phyloP scores from a whole-genome alignment of 2,797 vertebrate genomes.

The Falco novaeseelandiae region DNA sequence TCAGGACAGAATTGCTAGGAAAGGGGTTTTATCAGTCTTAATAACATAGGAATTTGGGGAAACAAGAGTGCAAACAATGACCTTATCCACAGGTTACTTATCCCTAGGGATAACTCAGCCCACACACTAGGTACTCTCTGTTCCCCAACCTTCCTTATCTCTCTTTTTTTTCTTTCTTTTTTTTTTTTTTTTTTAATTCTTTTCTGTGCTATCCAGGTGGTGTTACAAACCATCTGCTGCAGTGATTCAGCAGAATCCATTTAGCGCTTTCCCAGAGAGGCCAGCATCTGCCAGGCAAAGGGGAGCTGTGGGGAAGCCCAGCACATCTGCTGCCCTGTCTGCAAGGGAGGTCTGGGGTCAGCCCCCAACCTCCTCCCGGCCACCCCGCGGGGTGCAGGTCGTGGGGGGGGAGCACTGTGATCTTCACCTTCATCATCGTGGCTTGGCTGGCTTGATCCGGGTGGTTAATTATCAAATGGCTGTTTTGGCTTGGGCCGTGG shows the following conservation, averaged over 20 bases:
- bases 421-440: neutral
- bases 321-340: conserved; percentile 43
- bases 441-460: neutral
- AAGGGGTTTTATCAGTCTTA: neutral
- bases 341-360: conserved; percentile 7
- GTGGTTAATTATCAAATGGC: conserved; percentile 53
- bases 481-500: neutral
- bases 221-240: conserved; percentile 63
- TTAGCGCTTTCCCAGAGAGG: conserved; percentile 65
- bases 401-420: neutral
- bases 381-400: fast-evolving
- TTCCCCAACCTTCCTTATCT: conserved; percentile 54
- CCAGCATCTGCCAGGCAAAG: conserved; percentile 64
- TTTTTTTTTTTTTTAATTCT: neutral
- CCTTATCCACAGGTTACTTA: conserved; percentile 16
- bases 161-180: neutral
- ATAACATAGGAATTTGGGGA: neutral
- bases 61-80: neutral
- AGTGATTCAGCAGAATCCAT: conserved; percentile 73
- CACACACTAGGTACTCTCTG: conserved; percentile 29
- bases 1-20: neutral
- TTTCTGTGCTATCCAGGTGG: conserved; percentile 59
- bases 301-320: conserved; percentile 46
- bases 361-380: neutral
- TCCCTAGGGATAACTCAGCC: conserved; percentile 1